Evolutionary conservation across 2,797 vertebrate species (phyloP).

Genomic region (Clarias platycephalus): DNA sequence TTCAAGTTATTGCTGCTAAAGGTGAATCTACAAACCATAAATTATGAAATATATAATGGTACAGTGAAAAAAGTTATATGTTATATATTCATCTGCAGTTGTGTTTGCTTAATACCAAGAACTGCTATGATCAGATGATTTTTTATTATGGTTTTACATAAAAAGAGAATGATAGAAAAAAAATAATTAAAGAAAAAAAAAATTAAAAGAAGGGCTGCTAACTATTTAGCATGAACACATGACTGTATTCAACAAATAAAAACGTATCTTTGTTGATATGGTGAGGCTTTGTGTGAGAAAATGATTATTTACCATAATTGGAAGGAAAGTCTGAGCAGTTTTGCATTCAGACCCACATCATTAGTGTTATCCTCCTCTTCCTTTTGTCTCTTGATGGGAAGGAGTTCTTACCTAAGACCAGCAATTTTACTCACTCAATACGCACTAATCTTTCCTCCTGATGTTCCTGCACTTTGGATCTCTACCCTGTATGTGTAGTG

Average conservation of each 20-base stretch:
- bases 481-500: slow-evolving; percentile 7
- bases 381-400: neutral
- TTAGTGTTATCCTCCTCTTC: neutral
- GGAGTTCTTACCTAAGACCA: neutral
- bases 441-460: neutral
- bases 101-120: too few relatives aligned
- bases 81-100: too few relatives aligned
- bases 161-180: too few relatives aligned
- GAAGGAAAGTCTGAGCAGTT: neutral
- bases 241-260: neutral
- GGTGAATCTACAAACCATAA: too few relatives aligned
- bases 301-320: neutral
- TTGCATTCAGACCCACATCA: neutral
- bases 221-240: too few relatives aligned
- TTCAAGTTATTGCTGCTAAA: too few relatives aligned
- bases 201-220: too few relatives aligned
- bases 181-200: too few relatives aligned
- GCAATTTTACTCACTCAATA: neutral
- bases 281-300: neutral
- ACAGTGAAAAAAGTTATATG: too few relatives aligned
- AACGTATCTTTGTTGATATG: neutral
- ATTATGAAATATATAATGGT: too few relatives aligned
- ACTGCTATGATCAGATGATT: too few relatives aligned
- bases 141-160: too few relatives aligned
- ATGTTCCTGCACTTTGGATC: slow-evolving; percentile 14